Conservation (phyloP, 2,797 vertebrate species). For the Carcharodon carcharias region DNA sequence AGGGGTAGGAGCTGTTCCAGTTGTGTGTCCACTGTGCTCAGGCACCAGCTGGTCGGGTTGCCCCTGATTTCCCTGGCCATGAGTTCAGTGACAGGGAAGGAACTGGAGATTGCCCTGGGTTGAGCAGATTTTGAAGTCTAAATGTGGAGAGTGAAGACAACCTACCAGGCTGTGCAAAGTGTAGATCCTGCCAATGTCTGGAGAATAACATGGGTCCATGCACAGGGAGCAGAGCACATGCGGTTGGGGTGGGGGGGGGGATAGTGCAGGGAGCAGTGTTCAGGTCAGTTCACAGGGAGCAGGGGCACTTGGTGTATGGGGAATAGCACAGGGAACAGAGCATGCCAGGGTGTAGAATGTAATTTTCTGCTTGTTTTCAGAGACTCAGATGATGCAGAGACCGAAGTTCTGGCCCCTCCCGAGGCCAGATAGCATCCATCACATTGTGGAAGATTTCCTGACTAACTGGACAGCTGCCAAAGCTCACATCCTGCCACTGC, state of each 20-base stretch:
- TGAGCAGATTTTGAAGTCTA: not conserved
- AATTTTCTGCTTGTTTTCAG: conserved; percentile 51
- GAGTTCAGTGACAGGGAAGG: not conserved
- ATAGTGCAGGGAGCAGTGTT: not conserved
- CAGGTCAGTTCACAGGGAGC: not conserved
- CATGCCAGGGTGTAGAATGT: not conserved
- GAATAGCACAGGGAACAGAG: not conserved
- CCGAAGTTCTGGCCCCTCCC: conserved; percentile 77
- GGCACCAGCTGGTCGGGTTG: not conserved
- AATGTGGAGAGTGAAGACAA: not conserved
- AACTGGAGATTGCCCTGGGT: not conserved
- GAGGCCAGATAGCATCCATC: conserved; percentile 76
- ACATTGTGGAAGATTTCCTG: conserved; percentile 90
- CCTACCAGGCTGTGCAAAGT: no score
- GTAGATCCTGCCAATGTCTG: not conserved
- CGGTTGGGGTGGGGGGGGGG: not conserved
- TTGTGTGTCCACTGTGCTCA: not conserved
- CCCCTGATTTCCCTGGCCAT: not conserved
- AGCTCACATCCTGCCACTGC: conserved; percentile 81
- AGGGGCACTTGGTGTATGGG: not conserved
- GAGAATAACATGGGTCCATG: not conserved
- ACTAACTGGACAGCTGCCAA: conserved; percentile 83
- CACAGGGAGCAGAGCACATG: not conserved
- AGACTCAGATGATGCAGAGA: conserved; percentile 70
- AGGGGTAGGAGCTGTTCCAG: not conserved